Evolutionary conservation across 2,888 invertebrate genomes (phyloP).

Genomic region (Nomada flava): DNA sequence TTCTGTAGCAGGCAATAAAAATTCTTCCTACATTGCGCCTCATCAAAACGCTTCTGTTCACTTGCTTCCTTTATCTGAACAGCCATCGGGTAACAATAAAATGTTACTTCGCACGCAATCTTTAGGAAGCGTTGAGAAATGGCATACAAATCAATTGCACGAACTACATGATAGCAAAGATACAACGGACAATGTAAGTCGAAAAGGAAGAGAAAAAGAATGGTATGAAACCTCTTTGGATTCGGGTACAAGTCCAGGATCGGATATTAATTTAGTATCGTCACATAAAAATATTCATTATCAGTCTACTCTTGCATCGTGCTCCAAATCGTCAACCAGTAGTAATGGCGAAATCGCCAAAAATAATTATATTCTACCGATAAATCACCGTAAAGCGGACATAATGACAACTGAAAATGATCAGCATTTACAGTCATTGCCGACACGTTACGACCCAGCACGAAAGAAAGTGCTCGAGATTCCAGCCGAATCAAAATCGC

Average conservation of each 20-base stretch:
- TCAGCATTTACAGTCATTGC: constrained; percentile 58
- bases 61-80: constrained; percentile 69
- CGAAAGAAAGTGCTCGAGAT: constrained; percentile 85
- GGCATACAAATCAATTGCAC: constrained; percentile 75
- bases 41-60: constrained; percentile 66
- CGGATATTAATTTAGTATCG: constrained; percentile 43
- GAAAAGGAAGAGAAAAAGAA: constrained; percentile 86
- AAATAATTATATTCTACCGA: constrained; percentile 37
- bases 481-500: constrained; percentile 86
- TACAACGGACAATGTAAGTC: constrained; percentile 59
- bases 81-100: constrained; percentile 69
- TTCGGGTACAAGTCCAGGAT: constrained; percentile 73
- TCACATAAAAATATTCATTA: constrained; percentile 56
- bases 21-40: constrained; percentile 30
- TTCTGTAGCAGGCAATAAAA: constrained; percentile 62
- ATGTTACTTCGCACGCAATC: constrained; percentile 86
- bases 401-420: constrained; percentile 55
- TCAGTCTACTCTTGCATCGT: constrained; percentile 55
- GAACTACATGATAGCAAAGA: constrained; percentile 75
- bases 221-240: constrained; percentile 90
- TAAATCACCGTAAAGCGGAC: constrained; percentile 63
- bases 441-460: constrained; percentile 82
- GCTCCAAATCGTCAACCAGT: constrained; percentile 24
- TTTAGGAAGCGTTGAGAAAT: constrained; percentile 86
- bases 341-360: constrained; percentile 51